A percentile compares a stretch with the other conserved stretches of the same genome.
Conservation (phyloP, 2,113 vertebrate species). For the Paedocypris sp. region DNA sequence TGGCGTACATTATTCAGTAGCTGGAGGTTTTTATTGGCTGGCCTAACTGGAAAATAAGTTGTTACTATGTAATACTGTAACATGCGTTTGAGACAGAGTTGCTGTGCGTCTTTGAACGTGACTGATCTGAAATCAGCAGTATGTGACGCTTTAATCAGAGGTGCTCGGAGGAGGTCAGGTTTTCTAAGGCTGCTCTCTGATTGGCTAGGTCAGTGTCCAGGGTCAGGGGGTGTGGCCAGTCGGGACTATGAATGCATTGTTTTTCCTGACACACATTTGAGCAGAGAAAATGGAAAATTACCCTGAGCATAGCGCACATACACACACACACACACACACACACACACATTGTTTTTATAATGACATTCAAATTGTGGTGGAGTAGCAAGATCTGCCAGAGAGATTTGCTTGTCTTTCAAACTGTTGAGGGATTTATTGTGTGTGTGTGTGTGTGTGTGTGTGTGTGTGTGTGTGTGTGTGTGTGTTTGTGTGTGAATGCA, state of each 20-base stretch:
- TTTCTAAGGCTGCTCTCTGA: neutral
- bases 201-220: constrained; percentile 29
- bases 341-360: neutral
- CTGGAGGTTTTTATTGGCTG: neutral
- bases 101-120: too few relatives aligned
- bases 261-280: constrained; percentile 48
- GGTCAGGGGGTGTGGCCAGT: constrained; percentile 54
- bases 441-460: too few relatives aligned
- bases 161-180: constrained; percentile 41
- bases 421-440: too few relatives aligned
- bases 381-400: neutral
- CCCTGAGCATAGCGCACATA: constrained; percentile 45
- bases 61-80: neutral
- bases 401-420: neutral
- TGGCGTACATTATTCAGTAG: neutral
- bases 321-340: constrained; percentile 25
- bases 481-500: too few relatives aligned
- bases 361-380: constrained; percentile 1
- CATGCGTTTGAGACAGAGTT: too few relatives aligned
- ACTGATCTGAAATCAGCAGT: neutral
- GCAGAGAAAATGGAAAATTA: constrained; percentile 63
- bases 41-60: neutral
- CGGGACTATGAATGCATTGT: constrained; percentile 69
- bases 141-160: constrained; percentile 37
- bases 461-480: too few relatives aligned